Conservation (phyloP, 2,888 invertebrate species). For the Machimus atricapillus region DNA sequence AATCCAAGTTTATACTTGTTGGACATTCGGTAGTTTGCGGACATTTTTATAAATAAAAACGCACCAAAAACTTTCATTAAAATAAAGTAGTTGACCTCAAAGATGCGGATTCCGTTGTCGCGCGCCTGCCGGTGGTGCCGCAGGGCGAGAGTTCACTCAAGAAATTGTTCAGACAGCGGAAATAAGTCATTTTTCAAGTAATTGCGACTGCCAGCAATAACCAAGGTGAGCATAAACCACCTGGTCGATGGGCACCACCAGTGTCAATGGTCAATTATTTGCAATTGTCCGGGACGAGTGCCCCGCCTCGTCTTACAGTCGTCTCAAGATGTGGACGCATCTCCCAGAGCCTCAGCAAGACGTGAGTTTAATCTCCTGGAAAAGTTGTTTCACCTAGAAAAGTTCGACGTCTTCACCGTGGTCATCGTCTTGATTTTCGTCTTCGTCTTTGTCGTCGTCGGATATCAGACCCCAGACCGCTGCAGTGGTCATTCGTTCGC, state of each 20-base stretch:
- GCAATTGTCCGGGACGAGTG: background rate
- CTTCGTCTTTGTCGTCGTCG: background rate
- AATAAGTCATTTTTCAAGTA: background rate
- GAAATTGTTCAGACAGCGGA: background rate
- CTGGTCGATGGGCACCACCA: background rate
- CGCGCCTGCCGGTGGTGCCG: background rate
- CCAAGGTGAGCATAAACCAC: background rate
- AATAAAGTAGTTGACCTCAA: background rate
- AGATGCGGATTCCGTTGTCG: background rate
- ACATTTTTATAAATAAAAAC: background rate
- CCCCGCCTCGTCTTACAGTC: background rate
- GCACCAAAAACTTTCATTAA: background rate
- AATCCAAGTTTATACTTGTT: background rate
- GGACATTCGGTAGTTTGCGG: background rate
- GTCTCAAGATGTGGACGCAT: background rate
- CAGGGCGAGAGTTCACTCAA: background rate
- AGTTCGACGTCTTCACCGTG: background rate
- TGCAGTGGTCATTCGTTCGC: background rate
- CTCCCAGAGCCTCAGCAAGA: background rate
- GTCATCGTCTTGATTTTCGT: background rate
- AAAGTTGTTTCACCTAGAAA: conserved; percentile 1
- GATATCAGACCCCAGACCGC: background rate
- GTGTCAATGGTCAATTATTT: background rate
- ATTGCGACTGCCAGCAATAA: background rate
- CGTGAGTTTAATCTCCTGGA: background rate